Conservation (phyloP, 1,140 invertebrate genomes). For the Trichonephila clavipes region DNA sequence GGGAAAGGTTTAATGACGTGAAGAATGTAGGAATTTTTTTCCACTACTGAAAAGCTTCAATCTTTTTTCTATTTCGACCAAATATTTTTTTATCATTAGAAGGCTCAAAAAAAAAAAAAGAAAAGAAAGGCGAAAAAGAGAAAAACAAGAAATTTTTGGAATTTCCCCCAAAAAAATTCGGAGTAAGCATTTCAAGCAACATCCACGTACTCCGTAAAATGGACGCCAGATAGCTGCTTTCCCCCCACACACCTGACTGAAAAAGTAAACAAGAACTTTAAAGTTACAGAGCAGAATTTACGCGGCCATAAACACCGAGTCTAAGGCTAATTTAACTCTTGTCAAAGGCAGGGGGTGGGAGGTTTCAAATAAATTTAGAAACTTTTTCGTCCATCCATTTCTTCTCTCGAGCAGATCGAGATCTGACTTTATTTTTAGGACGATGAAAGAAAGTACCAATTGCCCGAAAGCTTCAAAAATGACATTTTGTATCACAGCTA, state of each 20-base stretch:
- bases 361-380: neutral
- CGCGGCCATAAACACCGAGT: neutral
- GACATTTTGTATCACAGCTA: neutral
- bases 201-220: neutral
- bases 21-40: no score
- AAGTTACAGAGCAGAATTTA: slow-evolving; percentile 2
- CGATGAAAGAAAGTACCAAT: slow-evolving; percentile 3
- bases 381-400: neutral
- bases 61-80: no score
- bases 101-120: no score
- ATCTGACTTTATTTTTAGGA: neutral
- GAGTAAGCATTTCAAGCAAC: neutral
- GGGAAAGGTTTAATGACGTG: no score
- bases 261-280: neutral
- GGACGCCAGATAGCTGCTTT: neutral
- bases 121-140: neutral
- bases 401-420: neutral
- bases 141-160: neutral
- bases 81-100: no score
- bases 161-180: neutral
- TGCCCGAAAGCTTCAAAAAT: neutral
- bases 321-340: slow-evolving; percentile 34
- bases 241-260: neutral
- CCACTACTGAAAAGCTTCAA: no score
- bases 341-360: neutral